Evolutionary conservation across 1,140 invertebrate genomes (phyloP).

Genomic region (Drosophila melanica): DNA sequence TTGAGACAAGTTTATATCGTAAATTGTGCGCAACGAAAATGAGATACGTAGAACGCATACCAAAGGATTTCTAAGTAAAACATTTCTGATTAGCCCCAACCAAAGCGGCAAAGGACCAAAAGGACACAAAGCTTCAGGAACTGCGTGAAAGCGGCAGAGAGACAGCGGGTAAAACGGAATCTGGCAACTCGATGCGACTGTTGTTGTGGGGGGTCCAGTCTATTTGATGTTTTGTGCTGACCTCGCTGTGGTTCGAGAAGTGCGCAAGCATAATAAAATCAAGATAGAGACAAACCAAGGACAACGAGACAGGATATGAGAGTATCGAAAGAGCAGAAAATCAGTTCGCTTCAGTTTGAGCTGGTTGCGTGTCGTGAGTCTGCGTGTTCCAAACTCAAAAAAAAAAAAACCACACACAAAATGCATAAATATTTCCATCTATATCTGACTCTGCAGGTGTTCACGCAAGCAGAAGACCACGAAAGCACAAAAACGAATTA

Average conservation of each 20-base stretch:
- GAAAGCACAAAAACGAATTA: neutral
- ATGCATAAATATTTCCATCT: no score
- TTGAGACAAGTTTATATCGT: slow-evolving; percentile 68
- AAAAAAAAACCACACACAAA: no score
- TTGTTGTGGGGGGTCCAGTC: slow-evolving; percentile 40
- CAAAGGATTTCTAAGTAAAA: slow-evolving; percentile 81
- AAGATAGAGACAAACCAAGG: slow-evolving; percentile 61
- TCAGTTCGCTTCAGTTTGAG: neutral
- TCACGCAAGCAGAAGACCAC: no score
- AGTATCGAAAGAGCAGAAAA: slow-evolving; percentile 5
- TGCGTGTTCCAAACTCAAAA: neutral
- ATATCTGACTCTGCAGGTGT: no score
- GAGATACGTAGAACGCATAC: slow-evolving; percentile 79
- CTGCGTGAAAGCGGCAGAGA: neutral
- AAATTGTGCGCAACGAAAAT: slow-evolving; percentile 81
- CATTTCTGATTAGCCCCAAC: slow-evolving; percentile 75
- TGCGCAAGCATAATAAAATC: slow-evolving; percentile 81
- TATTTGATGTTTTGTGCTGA: slow-evolving; percentile 79
- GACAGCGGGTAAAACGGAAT: neutral
- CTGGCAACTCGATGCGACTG: slow-evolving; percentile 5
- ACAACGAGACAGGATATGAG: slow-evolving; percentile 1
- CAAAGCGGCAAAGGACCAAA: slow-evolving; percentile 4
- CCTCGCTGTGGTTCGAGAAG: slow-evolving; percentile 75
- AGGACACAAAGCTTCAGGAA: slow-evolving; percentile 10
- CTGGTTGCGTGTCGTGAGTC: neutral